Conservation (phyloP, 1,140 invertebrate genomes). For the Drosophila sechellia region DNA sequence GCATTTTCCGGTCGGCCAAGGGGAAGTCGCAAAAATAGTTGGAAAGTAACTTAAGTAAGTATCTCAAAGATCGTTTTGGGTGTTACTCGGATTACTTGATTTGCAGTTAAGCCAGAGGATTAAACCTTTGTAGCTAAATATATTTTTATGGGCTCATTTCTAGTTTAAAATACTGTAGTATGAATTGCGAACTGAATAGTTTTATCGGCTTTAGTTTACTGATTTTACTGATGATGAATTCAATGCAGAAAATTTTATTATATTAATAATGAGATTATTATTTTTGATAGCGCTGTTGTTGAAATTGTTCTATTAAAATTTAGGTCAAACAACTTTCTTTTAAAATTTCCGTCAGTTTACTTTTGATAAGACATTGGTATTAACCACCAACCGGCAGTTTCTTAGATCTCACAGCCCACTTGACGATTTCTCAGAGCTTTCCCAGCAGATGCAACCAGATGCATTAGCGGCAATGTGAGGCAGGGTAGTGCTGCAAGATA, state of each 20-base stretch:
- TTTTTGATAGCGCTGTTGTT: no score
- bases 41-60: slow-evolving; percentile 1
- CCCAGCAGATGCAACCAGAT: slow-evolving; percentile 21
- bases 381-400: slow-evolving; percentile 17
- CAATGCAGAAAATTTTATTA: no score
- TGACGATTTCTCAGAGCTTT: slow-evolving; percentile 19
- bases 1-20: slow-evolving; percentile 53
- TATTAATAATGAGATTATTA: no score
- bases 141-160: no score
- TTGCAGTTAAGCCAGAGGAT: slow-evolving; percentile 9
- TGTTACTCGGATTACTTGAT: slow-evolving; percentile 5
- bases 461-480: slow-evolving; percentile 31
- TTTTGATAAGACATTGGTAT: slow-evolving; percentile 15
- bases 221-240: no score
- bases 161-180: neutral
- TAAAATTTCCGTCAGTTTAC: neutral
- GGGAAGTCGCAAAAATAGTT: slow-evolving; percentile 29
- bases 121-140: neutral
- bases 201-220: no score
- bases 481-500: slow-evolving; percentile 19
- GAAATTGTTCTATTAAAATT: neutral
- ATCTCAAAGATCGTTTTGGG: slow-evolving; percentile 13
- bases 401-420: slow-evolving; percentile 16
- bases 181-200: no score
- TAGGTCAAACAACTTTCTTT: neutral